Evolutionary conservation across 2,113 vertebrate genomes (phyloP).

Genomic region (Lophius piscatorius): DNA sequence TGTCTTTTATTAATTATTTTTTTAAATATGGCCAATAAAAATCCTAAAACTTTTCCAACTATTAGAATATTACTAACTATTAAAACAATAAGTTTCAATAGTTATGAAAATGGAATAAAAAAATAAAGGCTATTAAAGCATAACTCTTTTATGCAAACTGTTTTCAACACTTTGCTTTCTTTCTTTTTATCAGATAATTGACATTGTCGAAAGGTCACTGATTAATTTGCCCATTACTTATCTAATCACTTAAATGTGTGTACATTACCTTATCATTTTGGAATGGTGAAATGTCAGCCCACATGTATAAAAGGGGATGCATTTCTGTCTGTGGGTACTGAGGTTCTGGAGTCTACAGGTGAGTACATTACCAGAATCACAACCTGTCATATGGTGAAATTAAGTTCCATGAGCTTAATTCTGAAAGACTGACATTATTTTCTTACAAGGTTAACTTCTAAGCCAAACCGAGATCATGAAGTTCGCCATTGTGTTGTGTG

Average conservation of each 20-base stretch:
- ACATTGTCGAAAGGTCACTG: constrained; percentile 54
- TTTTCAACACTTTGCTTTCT: neutral
- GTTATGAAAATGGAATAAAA: too few species aligned
- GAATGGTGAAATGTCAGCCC: neutral
- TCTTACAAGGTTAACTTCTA: constrained; percentile 9
- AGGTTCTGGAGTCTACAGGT: constrained; percentile 16
- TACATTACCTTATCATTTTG: constrained; percentile 22
- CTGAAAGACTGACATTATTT: neutral
- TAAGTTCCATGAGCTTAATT: neutral
- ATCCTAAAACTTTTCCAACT: too few species aligned
- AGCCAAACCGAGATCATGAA: constrained; percentile 45
- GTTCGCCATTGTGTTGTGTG: constrained; percentile 55
- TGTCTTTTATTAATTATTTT: too few species aligned
- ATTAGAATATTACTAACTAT: too few species aligned
- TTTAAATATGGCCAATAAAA: too few species aligned
- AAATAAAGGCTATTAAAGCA: too few species aligned
- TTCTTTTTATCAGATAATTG: constrained; percentile 19
- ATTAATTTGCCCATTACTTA: constrained; percentile 11
- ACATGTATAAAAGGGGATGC: constrained; percentile 51
- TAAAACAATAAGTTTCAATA: too few species aligned
- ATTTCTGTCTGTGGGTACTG: neutral
- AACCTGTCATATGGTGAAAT: neutral
- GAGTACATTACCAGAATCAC: neutral
- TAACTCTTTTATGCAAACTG: neutral
- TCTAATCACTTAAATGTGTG: constrained; percentile 23